These are phyloP conservation scores for Notocelia uddmanniana DNA, from an alignment of 2,888 invertebrate species.

Conservation along the genomic window DNA sequence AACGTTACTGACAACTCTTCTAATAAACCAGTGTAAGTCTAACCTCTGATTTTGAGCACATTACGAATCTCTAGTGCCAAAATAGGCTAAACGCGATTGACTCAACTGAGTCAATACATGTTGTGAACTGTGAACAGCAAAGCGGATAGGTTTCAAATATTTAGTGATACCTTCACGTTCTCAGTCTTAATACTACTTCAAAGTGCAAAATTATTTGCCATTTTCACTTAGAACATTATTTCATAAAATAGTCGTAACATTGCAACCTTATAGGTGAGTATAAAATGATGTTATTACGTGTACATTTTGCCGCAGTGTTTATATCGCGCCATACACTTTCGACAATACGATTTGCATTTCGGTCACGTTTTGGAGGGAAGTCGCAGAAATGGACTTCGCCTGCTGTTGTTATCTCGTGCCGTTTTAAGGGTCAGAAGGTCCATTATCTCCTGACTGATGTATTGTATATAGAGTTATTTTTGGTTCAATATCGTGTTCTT, in stretches of 20 bases:
- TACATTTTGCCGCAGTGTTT: constrained; percentile 33
- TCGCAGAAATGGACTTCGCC: constrained; percentile 60
- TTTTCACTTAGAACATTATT: constrained; percentile 2
- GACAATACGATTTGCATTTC: constrained; percentile 63
- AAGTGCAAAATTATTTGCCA: neutral
- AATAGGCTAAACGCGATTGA: neutral
- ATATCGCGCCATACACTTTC: constrained; percentile 31
- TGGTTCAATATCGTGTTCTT: neutral
- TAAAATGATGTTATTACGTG: constrained; percentile 3
- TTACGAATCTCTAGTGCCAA: neutral
- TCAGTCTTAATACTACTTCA: neutral
- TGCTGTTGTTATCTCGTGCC: constrained; percentile 43
- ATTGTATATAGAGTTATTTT: constrained; percentile 14
- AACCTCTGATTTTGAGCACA: too few relatives aligned
- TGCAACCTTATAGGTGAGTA: constrained; percentile 6
- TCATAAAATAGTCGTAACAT: constrained; percentile 24
- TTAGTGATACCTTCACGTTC: neutral
- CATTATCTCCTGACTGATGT: constrained; percentile 36
- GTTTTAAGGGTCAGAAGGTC: constrained; percentile 38
- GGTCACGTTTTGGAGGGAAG: constrained; percentile 65
- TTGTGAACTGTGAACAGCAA: neutral
- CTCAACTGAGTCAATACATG: neutral
- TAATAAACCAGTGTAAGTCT: neutral
- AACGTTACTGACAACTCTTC: constrained; percentile 19
- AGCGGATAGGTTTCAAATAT: constrained; percentile 39